Evolutionary conservation across 2,113 vertebrate genomes (phyloP), one percentile per base, ranked within the genome.

Genomic region (Neolamprologus cancellatus): DNA sequence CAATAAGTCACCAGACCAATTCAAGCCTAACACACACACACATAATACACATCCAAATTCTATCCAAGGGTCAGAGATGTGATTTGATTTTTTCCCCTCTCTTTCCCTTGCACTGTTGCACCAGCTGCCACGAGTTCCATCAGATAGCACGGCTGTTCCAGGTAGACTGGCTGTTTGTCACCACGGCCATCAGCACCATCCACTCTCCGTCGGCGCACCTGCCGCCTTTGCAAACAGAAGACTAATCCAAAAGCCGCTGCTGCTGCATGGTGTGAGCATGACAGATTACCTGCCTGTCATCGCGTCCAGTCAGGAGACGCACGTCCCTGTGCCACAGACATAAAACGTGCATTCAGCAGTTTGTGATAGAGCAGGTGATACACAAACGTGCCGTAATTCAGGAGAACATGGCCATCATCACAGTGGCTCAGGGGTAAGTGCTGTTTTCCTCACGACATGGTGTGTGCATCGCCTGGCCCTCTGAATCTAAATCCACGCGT

Each of bases 71-170:
- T 84, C 30, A 41, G n/a, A 36, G 17, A 52, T 85, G 78, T 59
- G 14, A 57, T 89, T 76, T 79, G 8, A 57, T 86, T 76, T 81
- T 20, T 8, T 44, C 17, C 3, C 39, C 13, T 71, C 39, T 44
- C 14, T 25, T 48, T 84, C 10, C 2, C 17, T 36, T 44, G 76
- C 17, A 18, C 20, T 88, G 74, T 84, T 81, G 32, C 6, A 76
- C 3, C 89, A 88, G 86, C 84, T 94, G 93, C 84, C 66, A 84
- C 15, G 57, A 41, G 61, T 87, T 85, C 79, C 71, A 88, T 93
- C 85, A 94, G 89, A 93, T 92, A 91, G 50, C 39, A 15, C 41
- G 80, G 84, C 79, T 89, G 71, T 88, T 88, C 78, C 86, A 53
- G 78, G 15, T 84, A 91, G 74, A 66, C 87, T 7, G 12, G 23